Evolutionary conservation across 2,113 vertebrate genomes (phyloP), one percentile per base, ranked within the genome.

Genomic region (Cyanocitta stelleri): DNA sequence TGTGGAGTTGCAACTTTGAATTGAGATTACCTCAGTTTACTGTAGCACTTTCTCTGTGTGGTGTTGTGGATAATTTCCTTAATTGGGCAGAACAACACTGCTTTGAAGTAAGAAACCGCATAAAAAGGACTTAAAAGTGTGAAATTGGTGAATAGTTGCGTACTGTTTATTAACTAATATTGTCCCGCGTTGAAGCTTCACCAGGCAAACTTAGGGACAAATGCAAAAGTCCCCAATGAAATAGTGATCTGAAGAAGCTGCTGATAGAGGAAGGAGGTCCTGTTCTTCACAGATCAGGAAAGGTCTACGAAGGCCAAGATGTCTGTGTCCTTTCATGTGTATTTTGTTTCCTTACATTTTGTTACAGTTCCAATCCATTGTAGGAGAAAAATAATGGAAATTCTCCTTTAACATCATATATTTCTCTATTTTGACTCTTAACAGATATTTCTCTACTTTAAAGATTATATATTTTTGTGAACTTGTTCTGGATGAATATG

Each of bases 381-480:
- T 41, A 54, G 56, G 39, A 92, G 48, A 55, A 90, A 66, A 85
- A 55, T 27, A 67, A 48, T 43, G 11, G 32, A 83, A 79, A 37
- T 49, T 2, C 5, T 66, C 8, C 72, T 78, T 62, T 61, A 54
- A 29, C 32, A 76, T 35, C 11, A 49, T 20, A 8, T 46, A 48
- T 29, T 80, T 84, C 19, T 75, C 19, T 49, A 11, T 51, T 89
- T 80, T 92, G 64, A 87, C 8, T 89, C 58, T 72, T 61, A 71
- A 37, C 29, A 74, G 35, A 39, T 66, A 64, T 15, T 77, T 84
- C 32, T 76, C 10, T 71, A 19, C 48, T 72, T 82, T 77, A 46
- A 82, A 85, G 59, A 87, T 90, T 9, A 16, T 78, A 11, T 88
- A 16, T 97, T 95, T 95, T 96, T 96, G 69, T 96, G 78, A 92